These are phyloP conservation scores for Smutsia gigantea DNA, from an alignment of 2,797 vertebrate genomes.

Conservation along the genomic window DNA sequence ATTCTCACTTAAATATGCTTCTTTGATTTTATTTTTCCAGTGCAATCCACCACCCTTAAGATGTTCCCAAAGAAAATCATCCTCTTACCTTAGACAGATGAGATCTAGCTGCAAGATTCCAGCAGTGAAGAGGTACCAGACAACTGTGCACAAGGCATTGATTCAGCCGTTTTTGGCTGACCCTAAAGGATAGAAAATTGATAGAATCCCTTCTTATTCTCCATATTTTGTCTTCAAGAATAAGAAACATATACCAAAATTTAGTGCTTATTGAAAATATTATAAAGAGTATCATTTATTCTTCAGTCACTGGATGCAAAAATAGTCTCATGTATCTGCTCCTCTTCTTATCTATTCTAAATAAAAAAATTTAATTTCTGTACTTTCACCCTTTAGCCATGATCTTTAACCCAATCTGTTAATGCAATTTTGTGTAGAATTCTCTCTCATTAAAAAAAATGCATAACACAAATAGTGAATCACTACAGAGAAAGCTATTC, in stretches of 20 bases:
- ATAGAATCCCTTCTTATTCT: neutral
- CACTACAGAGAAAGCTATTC: neutral
- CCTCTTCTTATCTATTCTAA: neutral
- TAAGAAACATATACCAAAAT: neutral
- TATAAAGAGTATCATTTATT: neutral
- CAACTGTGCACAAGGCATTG: neutral
- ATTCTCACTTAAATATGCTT: too few relatives aligned
- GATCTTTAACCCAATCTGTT: neutral
- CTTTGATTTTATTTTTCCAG: neutral
- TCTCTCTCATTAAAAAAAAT: neutral
- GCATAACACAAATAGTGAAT: neutral
- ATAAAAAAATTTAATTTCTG: neutral
- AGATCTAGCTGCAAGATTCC: neutral
- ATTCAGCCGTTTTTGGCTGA: neutral
- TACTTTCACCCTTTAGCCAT: neutral
- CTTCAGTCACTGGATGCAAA: neutral
- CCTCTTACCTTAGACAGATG: neutral
- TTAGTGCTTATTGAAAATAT: neutral
- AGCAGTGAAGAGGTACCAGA: neutral
- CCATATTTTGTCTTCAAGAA: neutral
- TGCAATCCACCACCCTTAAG: neutral
- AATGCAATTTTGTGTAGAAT: neutral
- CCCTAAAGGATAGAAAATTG: neutral
- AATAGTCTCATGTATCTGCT: neutral
- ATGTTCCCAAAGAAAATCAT: neutral